Evolutionary conservation across 2,888 invertebrate genomes (phyloP).

Genomic region (Trilocha varians): DNA sequence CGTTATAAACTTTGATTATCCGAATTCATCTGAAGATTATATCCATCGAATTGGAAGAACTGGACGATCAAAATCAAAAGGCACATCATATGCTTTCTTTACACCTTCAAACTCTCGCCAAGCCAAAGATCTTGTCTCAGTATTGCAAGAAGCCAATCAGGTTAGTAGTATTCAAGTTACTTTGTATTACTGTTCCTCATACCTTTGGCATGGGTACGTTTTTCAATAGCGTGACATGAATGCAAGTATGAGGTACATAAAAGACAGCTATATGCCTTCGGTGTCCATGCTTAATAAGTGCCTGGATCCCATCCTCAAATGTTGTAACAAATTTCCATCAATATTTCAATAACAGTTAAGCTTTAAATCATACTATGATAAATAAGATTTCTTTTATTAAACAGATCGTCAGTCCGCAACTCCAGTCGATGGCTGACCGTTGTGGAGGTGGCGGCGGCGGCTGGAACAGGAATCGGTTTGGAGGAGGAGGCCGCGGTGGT

Average conservation of each 20-base stretch:
- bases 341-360: too few species aligned
- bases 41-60: constrained; percentile 97
- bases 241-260: constrained; percentile 82
- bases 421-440: constrained; percentile 83
- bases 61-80: constrained; percentile 88
- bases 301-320: constrained; percentile 85
- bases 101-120: constrained; percentile 90
- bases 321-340: constrained; percentile 68
- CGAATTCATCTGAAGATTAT: constrained; percentile 95
- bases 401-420: constrained; percentile 87
- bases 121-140: constrained; percentile 90
- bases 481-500: constrained; percentile 58
- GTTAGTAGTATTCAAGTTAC: constrained; percentile 43
- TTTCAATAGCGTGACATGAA: constrained; percentile 79
- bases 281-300: constrained; percentile 78
- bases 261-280: constrained; percentile 83
- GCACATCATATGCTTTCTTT: constrained; percentile 96
- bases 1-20: constrained; percentile 97
- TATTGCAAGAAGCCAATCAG: constrained; percentile 92
- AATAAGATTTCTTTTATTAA: too few species aligned
- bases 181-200: constrained; percentile 60
- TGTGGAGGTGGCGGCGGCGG: constrained; percentile 76
- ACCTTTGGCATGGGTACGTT: constrained; percentile 85
- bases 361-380: too few species aligned
- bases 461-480: constrained; percentile 69